Evolutionary conservation across 2,113 vertebrate species (phyloP).

Genomic region (human (Homo sapiens)): DNA sequence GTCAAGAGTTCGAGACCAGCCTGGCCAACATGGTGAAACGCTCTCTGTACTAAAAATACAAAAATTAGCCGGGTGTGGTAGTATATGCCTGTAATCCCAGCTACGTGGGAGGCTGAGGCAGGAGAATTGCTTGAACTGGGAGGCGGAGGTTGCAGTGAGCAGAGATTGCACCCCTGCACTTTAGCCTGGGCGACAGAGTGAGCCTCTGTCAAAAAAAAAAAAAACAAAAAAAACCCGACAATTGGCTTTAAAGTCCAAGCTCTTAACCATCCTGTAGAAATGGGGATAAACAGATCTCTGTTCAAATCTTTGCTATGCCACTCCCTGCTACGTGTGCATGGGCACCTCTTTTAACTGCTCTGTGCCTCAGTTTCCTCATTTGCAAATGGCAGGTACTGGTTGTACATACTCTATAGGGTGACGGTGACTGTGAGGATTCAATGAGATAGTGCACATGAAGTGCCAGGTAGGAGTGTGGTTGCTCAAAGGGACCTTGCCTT

Average conservation of each 20-base stretch:
- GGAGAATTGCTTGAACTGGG: no score
- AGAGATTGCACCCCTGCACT: no score
- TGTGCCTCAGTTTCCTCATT: neutral
- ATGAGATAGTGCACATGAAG: rapidly evolving
- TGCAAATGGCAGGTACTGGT: neutral
- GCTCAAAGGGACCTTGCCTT: neutral
- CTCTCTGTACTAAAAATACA: no score
- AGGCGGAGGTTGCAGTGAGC: no score
- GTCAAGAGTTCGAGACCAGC: no score
- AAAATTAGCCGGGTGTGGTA: no score
- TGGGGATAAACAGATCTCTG: neutral
- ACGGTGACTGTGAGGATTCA: neutral
- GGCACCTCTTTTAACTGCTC: neutral
- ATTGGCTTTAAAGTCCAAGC: neutral
- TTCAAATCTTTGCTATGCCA: neutral
- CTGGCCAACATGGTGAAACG: no score
- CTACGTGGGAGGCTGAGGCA: no score
- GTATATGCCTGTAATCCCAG: no score
- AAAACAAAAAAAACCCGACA: rapidly evolving
- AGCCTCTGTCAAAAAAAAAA: neutral
- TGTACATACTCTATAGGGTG: rapidly evolving
- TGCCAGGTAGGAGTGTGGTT: neutral
- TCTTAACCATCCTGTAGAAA: neutral
- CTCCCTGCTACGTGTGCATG: neutral
- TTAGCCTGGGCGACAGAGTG: no score